These are phyloP conservation scores for Eilema depressum DNA, from an alignment of 2,888 invertebrate genomes.

Conservation along the genomic window DNA sequence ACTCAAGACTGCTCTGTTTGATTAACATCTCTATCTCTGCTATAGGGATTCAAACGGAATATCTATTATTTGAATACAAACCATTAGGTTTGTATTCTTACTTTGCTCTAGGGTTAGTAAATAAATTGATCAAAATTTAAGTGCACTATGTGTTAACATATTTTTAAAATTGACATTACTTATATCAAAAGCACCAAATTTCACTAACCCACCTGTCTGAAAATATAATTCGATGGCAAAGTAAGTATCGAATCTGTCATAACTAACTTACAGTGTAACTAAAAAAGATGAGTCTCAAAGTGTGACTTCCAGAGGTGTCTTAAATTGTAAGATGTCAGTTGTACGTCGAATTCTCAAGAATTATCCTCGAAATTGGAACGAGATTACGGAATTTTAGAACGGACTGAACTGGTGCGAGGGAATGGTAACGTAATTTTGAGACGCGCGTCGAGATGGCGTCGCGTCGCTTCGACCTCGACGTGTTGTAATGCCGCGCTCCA, in stretches of 20 bases:
- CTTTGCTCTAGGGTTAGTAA: neutral
- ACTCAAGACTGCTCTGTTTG: conserved; percentile 16
- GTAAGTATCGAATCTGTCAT: conserved; percentile 46
- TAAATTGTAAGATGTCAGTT: conserved; percentile 63
- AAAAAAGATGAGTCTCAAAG: conserved; percentile 46
- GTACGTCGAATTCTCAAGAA: conserved; percentile 67
- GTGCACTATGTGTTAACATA: neutral
- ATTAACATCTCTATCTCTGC: conserved; percentile 16
- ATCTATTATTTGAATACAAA: neutral
- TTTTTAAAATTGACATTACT: neutral
- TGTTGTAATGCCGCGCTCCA: conserved; percentile 28
- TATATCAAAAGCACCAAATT: neutral
- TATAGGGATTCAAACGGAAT: neutral
- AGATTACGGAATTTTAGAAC: conserved; percentile 72
- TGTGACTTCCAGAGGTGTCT: conserved; percentile 43
- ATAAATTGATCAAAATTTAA: neutral
- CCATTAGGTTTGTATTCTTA: neutral
- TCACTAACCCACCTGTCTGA: conserved; percentile 49
- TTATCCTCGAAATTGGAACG: conserved; percentile 68
- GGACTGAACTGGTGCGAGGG: conserved; percentile 60
- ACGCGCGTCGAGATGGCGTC: conserved; percentile 57
- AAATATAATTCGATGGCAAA: conserved; percentile 35
- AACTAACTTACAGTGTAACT: conserved; percentile 42
- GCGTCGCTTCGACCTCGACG: conserved; percentile 48
- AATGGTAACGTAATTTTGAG: conserved; percentile 78